A percentile compares a stretch with the other conserved stretches of the same genome.
Evolutionary conservation across 53 echinoderm and acorn worm genomes (phyloP).

Genomic region (Arbacia lixula): DNA sequence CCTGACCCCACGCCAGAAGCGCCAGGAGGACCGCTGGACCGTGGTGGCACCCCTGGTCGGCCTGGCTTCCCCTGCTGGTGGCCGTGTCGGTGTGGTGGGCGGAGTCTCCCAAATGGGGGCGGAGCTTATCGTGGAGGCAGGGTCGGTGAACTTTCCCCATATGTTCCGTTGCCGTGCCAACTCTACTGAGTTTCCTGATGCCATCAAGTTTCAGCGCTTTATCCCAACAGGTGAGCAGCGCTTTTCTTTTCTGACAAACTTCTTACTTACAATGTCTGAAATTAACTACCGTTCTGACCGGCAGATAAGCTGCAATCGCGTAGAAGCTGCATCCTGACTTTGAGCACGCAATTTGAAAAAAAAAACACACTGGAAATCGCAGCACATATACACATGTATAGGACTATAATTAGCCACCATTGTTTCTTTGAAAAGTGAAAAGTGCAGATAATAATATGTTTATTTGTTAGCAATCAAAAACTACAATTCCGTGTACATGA

Average conservation of each 20-base stretch:
- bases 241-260: not conserved
- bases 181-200: not conserved
- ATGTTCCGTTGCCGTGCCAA: slow-evolving; percentile 2
- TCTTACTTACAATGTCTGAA: not conserved
- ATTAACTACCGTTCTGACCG: too few species aligned
- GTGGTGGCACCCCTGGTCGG: not conserved
- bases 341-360: too few species aligned
- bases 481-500: too few species aligned
- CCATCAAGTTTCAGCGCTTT: not conserved
- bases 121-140: not conserved
- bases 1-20: not conserved
- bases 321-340: too few species aligned
- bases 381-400: too few species aligned
- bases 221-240: slow-evolving; percentile 10
- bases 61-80: not conserved
- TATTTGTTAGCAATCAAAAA: too few species aligned
- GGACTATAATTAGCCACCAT: too few species aligned
- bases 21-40: not conserved
- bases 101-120: not conserved
- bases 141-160: not conserved
- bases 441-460: too few species aligned
- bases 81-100: too few species aligned
- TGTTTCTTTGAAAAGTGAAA: too few species aligned
- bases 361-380: too few species aligned
- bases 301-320: too few species aligned